Evolutionary conservation across 2,888 invertebrate genomes (phyloP).

Genomic region (Pecten maximus): DNA sequence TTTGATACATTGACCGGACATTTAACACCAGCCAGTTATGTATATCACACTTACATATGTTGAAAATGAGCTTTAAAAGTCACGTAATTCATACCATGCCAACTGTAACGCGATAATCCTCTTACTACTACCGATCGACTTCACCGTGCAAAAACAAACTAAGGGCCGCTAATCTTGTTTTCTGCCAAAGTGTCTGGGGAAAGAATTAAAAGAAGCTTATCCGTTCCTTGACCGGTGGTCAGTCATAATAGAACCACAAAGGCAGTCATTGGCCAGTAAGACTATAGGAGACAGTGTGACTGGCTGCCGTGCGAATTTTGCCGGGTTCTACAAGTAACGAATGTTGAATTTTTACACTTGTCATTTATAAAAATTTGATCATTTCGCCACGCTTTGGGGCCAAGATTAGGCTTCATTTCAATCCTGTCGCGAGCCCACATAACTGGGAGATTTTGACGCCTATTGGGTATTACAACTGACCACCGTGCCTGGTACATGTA

Average conservation of each 20-base stretch:
- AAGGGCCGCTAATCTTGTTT: conserved; percentile 47
- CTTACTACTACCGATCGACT: background rate
- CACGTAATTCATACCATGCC: background rate
- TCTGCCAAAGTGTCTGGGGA: conserved; percentile 47
- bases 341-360: conserved; percentile 42
- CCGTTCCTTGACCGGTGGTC: conserved; percentile 40
- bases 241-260: conserved; percentile 35
- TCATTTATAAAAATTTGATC: background rate
- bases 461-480: background rate
- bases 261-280: conserved; percentile 24
- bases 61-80: conserved; percentile 30
- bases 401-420: conserved; percentile 13
- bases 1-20: background rate
- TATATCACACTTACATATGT: background rate
- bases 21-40: background rate
- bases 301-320: conserved; percentile 43
- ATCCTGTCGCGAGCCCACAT: conserved; percentile 7
- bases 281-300: conserved; percentile 45
- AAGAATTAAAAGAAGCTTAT: conserved; percentile 35
- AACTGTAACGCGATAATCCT: background rate
- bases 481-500: background rate
- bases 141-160: conserved; percentile 41
- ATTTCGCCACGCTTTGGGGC: conserved; percentile 25
- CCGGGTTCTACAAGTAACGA: conserved; percentile 33
- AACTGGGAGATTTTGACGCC: conserved; percentile 3